Base-by-base conservation (phyloP, 2,113 vertebrate genomes). In the Isichthys henryi region DNA sequence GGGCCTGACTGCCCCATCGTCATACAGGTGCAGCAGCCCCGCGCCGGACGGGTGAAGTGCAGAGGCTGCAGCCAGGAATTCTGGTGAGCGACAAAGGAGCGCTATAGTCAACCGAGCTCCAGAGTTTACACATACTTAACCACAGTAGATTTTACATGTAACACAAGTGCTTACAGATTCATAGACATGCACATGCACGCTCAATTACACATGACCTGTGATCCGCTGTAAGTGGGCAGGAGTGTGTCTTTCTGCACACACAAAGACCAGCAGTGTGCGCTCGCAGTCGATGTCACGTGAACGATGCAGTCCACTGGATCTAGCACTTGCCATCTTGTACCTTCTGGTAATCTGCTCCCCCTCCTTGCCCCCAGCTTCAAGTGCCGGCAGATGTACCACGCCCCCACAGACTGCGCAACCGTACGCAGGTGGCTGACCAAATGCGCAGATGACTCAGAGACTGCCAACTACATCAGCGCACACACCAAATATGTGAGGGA, bases 361-460 rank as follows among this genome's bases (percentile, higher is more conserved):
- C 8, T 77, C 10, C 84, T 27, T 96, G 91, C 96, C 95, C 94
- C 17, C 92, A 99, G 98, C 96, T 99, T 99, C 95, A 98, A 98
- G 95, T 99, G 98, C 94, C 97, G 98, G 93, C 98, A 99, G 96
- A 99, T 99, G 98, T 99, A 99, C 95, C 98, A 99, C 0, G 98
- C 98, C 4, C 98, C 98, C 91, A 99, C 98, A 92, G 98, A 99
- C 96, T 99, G 98, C n/a, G 96, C 96, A 91, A 99, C 98, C 83
- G 98, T 99, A 93, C 96, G 98, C 88, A 98, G 98, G 93, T 99
- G 98, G 98, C 97, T 99, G 94, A 99, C 97, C 90, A 99, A 99
- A 95, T 99, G 98, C 94, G 98, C 98, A 53, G 98, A 99, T 35
- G 98, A 99, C 95, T 99, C 98, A 0, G 98, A 99, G 96, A 99